phyloP scores from a whole-genome alignment of 2,113 vertebrate species.

The Sapayoa aenigma region DNA sequence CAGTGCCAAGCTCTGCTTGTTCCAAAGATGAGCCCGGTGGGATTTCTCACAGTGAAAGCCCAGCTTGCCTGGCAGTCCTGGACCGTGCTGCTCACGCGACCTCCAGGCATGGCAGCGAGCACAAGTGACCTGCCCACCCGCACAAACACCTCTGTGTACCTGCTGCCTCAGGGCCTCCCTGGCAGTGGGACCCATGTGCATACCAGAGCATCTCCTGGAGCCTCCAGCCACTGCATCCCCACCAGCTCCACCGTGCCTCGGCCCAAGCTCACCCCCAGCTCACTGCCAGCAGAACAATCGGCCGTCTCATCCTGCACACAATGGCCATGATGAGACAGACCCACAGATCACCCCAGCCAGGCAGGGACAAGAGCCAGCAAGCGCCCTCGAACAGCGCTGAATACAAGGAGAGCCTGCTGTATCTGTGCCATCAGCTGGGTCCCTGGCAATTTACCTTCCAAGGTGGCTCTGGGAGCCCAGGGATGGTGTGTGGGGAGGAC shows the following conservation, averaged over 20 bases:
- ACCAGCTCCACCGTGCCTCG: not conserved
- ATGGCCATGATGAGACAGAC: slow-evolving; percentile 23
- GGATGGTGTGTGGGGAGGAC: not conserved
- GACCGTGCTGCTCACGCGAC: not conserved
- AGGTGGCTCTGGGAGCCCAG: not conserved
- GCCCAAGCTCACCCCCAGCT: not conserved
- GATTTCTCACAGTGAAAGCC: not conserved
- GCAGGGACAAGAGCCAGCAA: not conserved
- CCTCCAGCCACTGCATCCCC: not conserved
- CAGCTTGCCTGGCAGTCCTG: not conserved
- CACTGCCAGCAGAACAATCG: not conserved
- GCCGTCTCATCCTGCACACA: not conserved
- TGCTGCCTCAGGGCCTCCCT: not conserved
- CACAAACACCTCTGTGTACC: fast-evolving
- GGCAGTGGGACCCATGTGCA: fast-evolving
- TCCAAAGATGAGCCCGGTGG: not conserved
- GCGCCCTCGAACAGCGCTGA: fast-evolving
- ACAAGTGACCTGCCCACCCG: fast-evolving
- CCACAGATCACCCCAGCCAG: not conserved
- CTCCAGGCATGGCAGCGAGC: fast-evolving
- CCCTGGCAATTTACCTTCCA: not conserved
- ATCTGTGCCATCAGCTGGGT: not conserved
- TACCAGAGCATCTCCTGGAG: not conserved
- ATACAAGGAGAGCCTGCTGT: not conserved
- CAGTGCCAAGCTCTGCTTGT: not conserved